Conservation (phyloP, 1,140 invertebrate species). For the Oncopodura yosiiana region DNA sequence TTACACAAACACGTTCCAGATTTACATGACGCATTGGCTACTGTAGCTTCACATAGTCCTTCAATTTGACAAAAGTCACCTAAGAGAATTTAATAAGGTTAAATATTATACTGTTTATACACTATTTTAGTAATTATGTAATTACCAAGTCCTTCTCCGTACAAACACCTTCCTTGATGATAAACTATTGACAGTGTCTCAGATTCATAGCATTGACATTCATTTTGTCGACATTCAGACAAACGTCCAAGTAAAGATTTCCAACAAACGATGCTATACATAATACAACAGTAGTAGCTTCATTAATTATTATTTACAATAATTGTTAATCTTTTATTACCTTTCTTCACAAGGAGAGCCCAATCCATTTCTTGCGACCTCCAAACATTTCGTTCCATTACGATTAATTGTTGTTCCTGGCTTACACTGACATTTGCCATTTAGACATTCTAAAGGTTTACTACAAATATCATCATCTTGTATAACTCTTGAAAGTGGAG, state of each 20-base stretch:
- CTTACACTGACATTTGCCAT: slow-evolving; percentile 31
- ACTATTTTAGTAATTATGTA: too few relatives aligned
- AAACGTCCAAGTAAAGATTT: slow-evolving; percentile 31
- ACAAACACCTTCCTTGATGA: slow-evolving; percentile 35
- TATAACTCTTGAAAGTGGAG: too few relatives aligned
- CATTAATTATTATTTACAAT: too few relatives aligned
- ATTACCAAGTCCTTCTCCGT: too few relatives aligned
- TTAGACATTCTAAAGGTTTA: slow-evolving; percentile 23
- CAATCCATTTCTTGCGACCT: slow-evolving; percentile 33
- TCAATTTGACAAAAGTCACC: slow-evolving; percentile 36
- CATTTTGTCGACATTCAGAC: slow-evolving; percentile 24
- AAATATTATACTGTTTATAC: too few relatives aligned
- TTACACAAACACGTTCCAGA: slow-evolving; percentile 29
- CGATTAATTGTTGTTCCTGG: slow-evolving; percentile 29
- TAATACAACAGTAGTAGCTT: too few relatives aligned
- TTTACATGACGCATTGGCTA: slow-evolving; percentile 24
- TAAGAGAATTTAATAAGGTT: slow-evolving; percentile 11
- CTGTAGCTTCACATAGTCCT: slow-evolving; percentile 29
- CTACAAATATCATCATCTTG: too few relatives aligned
- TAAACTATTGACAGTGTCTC: slow-evolving; percentile 33
- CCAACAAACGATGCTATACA: slow-evolving; percentile 33
- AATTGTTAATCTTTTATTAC: too few relatives aligned
- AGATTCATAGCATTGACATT: slow-evolving; percentile 32
- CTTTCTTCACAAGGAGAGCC: slow-evolving; percentile 32
- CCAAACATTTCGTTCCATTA: slow-evolving; percentile 32